Evolutionary conservation across 1,140 invertebrate genomes (phyloP), one percentile per base, ranked within the genome.

Genomic region (Aphaenogaster ashmeadi): DNA sequence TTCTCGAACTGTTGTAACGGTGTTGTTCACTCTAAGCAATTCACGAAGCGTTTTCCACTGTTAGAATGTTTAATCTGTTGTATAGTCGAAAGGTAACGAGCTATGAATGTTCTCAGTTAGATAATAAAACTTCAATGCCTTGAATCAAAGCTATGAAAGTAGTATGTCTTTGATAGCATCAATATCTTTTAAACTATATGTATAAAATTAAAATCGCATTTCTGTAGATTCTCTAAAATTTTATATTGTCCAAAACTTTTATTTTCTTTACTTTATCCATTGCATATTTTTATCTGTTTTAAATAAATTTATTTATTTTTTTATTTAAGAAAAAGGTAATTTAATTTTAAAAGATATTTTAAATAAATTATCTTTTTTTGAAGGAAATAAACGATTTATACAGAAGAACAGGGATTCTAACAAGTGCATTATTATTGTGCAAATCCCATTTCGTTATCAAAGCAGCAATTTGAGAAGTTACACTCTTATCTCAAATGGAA

Each of bases 1-100:
- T 60, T 79, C 8, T 81, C 52, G 33, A 69, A 47, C 18, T 21
- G 21, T 58, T 69, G 44, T 69, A 80, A 60, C 69, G 33, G 18
- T 13, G 27, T 75, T 62, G 69, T 60, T 60, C 54, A 27, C 38
- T 72, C 11, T 7, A n/a, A 58, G 38, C 54, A 54, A 83, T 21
- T 41, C 27, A 47, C 54, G 13, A 41, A 74, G 21, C 27, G 7
- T 60, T 75, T 84, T 9, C n/a, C 2, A 7, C 2, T 11, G 52
- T 60, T 60, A 60, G 44, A 47, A 47, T 72, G 47, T 79, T 66
- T 66, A 47, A 52, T 62, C 3, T 15, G 44, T 79, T 27, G 33
- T n/a, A 66, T 9, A 33, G 18, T n/a, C 47, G 1, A 71, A 8
- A 81, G 36, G 41, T 27, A 71, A 41, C 8, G 9, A 41, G 15